These are phyloP conservation scores for Incurvaria masculella DNA, from an alignment of 2,888 invertebrate genomes.

Conservation along the genomic window DNA sequence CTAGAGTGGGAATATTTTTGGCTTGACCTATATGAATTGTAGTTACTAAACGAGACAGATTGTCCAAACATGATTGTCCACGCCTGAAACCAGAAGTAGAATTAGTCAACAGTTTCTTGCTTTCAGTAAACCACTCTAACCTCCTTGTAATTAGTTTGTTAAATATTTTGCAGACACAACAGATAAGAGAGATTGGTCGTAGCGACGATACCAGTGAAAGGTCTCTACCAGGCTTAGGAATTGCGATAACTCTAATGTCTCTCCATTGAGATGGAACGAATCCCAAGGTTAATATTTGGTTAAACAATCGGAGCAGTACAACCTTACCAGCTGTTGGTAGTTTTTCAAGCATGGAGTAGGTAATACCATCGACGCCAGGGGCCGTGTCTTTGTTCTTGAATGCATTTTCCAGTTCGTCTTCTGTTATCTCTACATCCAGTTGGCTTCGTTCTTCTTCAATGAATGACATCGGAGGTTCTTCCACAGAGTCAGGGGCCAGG, in stretches of 20 bases:
- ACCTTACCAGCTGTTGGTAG: background rate
- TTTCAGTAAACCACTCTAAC: conserved; percentile 32
- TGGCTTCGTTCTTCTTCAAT: background rate
- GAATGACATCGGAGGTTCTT: background rate
- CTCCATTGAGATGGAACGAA: conserved; percentile 25
- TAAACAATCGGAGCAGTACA: background rate
- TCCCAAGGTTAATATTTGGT: background rate
- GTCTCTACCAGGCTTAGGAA: conserved; percentile 37
- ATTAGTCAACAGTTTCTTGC: too few species aligned
- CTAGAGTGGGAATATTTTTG: too few species aligned
- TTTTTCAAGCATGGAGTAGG: background rate
- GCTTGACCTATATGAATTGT: too few species aligned
- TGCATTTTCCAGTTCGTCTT: background rate
- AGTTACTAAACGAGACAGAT: too few species aligned
- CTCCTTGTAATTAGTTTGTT: background rate
- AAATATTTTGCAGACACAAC: background rate
- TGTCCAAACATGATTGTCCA: too few species aligned
- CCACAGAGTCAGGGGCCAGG: background rate
- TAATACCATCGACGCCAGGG: background rate
- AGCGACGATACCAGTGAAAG: conserved; percentile 24
- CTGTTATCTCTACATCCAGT: background rate
- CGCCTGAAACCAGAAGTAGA: too few species aligned
- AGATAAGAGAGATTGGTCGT: conserved; percentile 30
- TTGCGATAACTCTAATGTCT: conserved; percentile 19
- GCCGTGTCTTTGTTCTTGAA: background rate